These are phyloP conservation scores for Cenopis cana DNA, from an alignment of 2,888 invertebrate species.

Conservation along the genomic window DNA sequence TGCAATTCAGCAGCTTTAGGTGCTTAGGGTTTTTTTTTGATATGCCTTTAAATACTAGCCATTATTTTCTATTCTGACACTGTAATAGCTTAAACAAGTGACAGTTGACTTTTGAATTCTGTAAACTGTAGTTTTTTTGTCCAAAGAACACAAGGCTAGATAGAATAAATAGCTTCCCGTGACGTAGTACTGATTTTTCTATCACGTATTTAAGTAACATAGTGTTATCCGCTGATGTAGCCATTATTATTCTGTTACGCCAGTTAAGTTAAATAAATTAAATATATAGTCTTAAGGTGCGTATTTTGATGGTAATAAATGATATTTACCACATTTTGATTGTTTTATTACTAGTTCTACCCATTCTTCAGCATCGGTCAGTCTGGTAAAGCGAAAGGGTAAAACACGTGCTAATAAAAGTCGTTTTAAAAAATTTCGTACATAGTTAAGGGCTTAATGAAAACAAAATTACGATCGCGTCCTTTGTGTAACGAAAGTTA, in stretches of 20 bases:
- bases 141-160: conserved; percentile 5
- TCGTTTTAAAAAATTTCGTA: too few species aligned
- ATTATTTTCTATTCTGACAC: not conserved
- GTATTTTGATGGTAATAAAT: conserved; percentile 79
- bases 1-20: too few species aligned
- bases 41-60: too few species aligned
- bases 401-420: too few species aligned
- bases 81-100: not conserved
- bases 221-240: conserved; percentile 47
- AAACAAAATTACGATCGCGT: too few species aligned
- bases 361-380: too few species aligned
- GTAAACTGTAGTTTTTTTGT: not conserved
- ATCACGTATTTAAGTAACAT: conserved; percentile 45
- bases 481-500: too few species aligned
- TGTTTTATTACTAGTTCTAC: conserved; percentile 53
- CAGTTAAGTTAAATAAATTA: conserved; percentile 72
- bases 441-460: too few species aligned
- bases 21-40: too few species aligned
- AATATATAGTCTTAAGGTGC: conserved; percentile 74
- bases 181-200: conserved; percentile 61
- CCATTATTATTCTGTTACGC: conserved; percentile 68
- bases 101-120: not conserved
- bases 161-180: conserved; percentile 45
- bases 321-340: conserved; percentile 64
- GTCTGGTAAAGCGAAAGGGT: too few species aligned